These are phyloP conservation scores for Diarsia dahlii DNA, from an alignment of 2,888 invertebrate species.

Conservation along the genomic window DNA sequence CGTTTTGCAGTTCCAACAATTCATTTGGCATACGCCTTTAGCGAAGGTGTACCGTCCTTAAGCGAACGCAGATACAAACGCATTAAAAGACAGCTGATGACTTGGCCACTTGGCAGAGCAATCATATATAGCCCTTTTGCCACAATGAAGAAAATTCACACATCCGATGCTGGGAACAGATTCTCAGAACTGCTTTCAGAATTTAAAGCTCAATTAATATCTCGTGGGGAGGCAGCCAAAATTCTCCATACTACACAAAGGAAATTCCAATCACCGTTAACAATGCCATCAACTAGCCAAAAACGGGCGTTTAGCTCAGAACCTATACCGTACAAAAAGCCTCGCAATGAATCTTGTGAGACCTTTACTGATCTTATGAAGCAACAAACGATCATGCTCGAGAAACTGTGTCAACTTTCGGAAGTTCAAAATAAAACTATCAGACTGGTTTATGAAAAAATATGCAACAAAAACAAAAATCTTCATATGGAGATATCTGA, in stretches of 20 bases:
- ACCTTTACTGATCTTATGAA: constrained; percentile 21
- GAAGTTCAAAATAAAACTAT: constrained; percentile 24
- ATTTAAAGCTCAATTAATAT: constrained; percentile 30
- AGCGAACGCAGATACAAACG: constrained; percentile 31
- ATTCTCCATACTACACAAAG: constrained; percentile 13
- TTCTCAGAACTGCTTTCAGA: constrained; percentile 24
- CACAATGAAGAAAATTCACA: constrained; percentile 45
- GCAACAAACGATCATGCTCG: constrained; percentile 21
- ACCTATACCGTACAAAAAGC: constrained; percentile 1
- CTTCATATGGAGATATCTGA: not conserved
- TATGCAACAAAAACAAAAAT: not conserved
- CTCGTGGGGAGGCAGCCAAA: constrained; percentile 32
- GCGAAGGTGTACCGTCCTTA: constrained; percentile 2
- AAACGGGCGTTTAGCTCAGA: not conserved
- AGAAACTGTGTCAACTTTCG: constrained; percentile 27
- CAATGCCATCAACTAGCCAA: not conserved
- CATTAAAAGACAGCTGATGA: constrained; percentile 28
- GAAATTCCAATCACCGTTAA: not conserved
- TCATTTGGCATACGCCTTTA: constrained; percentile 24
- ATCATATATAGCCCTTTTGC: constrained; percentile 49
- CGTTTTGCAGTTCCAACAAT: constrained; percentile 25
- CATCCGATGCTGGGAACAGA: constrained; percentile 20
- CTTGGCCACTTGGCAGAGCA: constrained; percentile 48
- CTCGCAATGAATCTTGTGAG: not conserved
- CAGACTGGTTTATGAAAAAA: constrained; percentile 1